Evolutionary conservation across 2,797 vertebrate genomes (phyloP).

Genomic region (Pelodytes ibericus): DNA sequence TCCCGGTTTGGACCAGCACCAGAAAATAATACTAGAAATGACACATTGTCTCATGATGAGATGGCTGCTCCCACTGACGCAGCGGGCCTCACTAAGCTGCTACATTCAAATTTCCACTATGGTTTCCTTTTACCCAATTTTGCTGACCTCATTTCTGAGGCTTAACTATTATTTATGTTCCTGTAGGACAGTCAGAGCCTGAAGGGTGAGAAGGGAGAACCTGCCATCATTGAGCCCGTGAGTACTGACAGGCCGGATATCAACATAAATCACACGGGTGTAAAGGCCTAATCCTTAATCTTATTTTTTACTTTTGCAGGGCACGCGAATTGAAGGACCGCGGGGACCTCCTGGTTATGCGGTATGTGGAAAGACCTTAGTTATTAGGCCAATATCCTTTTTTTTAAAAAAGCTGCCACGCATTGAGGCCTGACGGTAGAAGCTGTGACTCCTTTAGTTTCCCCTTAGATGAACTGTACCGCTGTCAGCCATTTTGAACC

Average conservation of each 20-base stretch:
- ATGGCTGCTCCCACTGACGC: not conserved
- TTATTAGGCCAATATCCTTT: no score
- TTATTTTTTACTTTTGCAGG: conserved; percentile 68
- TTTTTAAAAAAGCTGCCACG: no score
- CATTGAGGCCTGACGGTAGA: no score
- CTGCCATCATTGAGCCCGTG: conserved; percentile 80
- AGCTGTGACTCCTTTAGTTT: no score
- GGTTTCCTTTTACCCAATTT: not conserved
- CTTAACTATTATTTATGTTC: not conserved
- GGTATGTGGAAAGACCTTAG: no score
- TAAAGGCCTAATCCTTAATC: not conserved
- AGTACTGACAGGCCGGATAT: conserved; percentile 60
- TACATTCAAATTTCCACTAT: not conserved
- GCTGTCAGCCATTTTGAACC: no score
- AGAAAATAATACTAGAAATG: not conserved
- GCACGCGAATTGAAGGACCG: conserved; percentile 75
- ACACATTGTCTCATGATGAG: not conserved
- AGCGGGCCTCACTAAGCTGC: no score
- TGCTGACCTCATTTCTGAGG: not conserved
- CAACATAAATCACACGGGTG: not conserved
- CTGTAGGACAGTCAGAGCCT: conserved; percentile 13
- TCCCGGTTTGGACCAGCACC: not conserved
- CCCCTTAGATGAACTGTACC: no score
- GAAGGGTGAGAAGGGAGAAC: conserved; percentile 90
- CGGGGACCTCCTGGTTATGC: conserved; percentile 76